Percentiles rank a stretch among this genome's conserved stretches.
phyloP scores from a whole-genome alignment of 2,797 vertebrate species.

The Xenopus petersii region DNA sequence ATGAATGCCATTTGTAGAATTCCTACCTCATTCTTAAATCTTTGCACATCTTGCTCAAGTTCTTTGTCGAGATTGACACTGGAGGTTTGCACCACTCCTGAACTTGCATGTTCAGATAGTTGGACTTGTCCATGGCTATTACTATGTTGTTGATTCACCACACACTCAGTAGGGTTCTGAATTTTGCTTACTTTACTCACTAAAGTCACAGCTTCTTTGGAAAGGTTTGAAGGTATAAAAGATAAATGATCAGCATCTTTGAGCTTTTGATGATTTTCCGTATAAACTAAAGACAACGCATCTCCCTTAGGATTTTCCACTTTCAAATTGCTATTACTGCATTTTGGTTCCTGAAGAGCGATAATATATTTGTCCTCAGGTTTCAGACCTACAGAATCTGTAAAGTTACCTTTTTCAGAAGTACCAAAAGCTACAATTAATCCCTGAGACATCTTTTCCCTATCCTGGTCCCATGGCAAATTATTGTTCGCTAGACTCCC shows the following conservation, averaged over 20 bases:
- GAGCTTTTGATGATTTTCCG: not conserved
- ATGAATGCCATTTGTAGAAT: conserved; percentile 71
- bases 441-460: no score
- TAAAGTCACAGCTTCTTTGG: conserved; percentile 27
- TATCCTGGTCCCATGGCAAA: no score
- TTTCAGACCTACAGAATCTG: not conserved
- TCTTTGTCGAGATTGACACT: conserved; percentile 64
- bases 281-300: not conserved
- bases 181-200: conserved; percentile 11
- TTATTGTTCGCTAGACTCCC: no score
- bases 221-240: conserved; percentile 1
- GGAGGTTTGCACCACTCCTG: conserved; percentile 7
- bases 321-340: not conserved
- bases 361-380: not conserved
- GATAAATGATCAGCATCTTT: not conserved
- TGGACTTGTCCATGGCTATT: not conserved
- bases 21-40: conserved; percentile 81
- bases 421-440: no score
- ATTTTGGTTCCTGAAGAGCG: not conserved
- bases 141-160: not conserved
- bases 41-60: conserved; percentile 68
- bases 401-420: not conserved
- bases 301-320: not conserved
- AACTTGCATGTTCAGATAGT: conserved; percentile 9
- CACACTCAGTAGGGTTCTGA: conserved; percentile 27